phyloP scores from a whole-genome alignment of 1,140 invertebrate species.

The Brachionus calyciflorus region DNA sequence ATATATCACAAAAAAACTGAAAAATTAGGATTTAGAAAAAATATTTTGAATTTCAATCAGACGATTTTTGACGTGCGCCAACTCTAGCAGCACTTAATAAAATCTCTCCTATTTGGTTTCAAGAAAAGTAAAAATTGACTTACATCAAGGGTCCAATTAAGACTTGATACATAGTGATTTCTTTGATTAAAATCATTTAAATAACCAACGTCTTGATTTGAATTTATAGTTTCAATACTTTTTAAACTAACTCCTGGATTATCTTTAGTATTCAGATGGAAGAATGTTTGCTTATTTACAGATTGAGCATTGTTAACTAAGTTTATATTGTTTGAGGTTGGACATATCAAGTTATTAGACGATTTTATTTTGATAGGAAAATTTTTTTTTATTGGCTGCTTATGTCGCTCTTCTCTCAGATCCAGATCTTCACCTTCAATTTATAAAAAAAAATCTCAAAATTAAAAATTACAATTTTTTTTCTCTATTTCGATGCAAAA shows the following conservation, averaged over 20 bases:
- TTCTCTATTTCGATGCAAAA: not conserved
- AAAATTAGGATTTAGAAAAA: no score
- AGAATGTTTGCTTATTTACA: no score
- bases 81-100: no score
- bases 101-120: no score
- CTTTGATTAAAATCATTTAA: no score
- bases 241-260: no score
- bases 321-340: not conserved
- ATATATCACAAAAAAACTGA: no score
- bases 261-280: no score
- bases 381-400: constrained; percentile 10
- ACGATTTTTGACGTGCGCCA: no score
- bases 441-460: not conserved
- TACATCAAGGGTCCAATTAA: not conserved
- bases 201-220: no score
- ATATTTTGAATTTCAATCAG: no score
- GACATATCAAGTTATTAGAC: not conserved
- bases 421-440: not conserved
- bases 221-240: no score
- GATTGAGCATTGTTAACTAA: not conserved
- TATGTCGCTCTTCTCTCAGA: not conserved
- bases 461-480: not conserved
- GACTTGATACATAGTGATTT: not conserved
- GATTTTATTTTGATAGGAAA: constrained; percentile 37
- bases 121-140: not conserved